These are phyloP conservation scores for Meriones psammophilus DNA, from an alignment of 2,797 vertebrate genomes.

Conservation along the genomic window DNA sequence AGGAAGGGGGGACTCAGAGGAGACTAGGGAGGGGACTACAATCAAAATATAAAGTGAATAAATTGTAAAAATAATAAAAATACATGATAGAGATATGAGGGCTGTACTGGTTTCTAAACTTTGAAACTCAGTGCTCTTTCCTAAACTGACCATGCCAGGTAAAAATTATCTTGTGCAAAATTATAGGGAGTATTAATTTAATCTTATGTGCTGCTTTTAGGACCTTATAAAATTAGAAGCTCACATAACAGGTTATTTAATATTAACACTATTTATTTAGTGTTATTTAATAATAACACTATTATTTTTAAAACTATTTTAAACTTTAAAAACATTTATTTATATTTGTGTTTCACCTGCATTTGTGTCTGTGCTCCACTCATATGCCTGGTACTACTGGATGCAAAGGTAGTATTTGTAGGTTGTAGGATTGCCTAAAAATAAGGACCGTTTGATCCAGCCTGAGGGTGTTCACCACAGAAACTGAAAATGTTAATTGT, in stretches of 20 bases:
- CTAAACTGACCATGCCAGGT: not conserved
- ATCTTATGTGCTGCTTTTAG: not conserved
- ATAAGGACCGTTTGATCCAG: not conserved
- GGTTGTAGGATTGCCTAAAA: not conserved
- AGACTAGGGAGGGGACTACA: no score
- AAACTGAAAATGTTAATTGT: not conserved
- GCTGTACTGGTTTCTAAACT: not conserved
- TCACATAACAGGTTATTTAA: not conserved
- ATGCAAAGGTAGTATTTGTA: no score
- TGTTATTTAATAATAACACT: not conserved
- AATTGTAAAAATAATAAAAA: no score
- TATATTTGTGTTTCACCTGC: not conserved
- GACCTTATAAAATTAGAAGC: not conserved
- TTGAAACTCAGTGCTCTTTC: not conserved
- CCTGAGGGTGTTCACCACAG: not conserved
- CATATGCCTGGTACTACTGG: no score
- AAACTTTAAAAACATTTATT: not conserved
- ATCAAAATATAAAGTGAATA: no score
- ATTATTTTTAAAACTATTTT: not conserved
- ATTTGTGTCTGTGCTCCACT: not conserved
- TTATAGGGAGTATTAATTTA: not conserved
- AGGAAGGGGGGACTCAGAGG: no score
- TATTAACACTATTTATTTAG: not conserved
- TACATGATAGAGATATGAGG: no score
- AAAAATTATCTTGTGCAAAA: constrained; percentile 24